Evolutionary conservation across 2,888 invertebrate species (phyloP), one percentile per base, ranked within the genome.

Genomic region (Philereme vetulata): DNA sequence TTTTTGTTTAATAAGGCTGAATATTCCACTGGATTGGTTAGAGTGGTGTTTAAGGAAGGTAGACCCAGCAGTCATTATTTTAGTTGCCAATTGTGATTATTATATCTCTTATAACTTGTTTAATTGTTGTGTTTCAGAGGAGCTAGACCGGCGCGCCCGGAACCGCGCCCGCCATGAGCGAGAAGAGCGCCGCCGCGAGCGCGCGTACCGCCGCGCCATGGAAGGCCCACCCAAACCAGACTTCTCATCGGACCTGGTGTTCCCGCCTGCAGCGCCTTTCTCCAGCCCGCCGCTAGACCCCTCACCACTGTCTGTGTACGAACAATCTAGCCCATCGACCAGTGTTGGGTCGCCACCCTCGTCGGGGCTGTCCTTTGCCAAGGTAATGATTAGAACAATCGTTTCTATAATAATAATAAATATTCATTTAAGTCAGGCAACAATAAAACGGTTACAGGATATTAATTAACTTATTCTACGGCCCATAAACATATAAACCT

Each of bases 101-200:
- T 21, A 21, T 21, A 21, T 21, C 21, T 21, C 21, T 21, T 21
- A n/a, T n/a, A n/a, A n/a, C n/a, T n/a, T n/a, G n/a, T n/a, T 21
- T 21, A 1, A 21, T 21, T 21, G 21, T 21, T 21, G 21, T 21
- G 21, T 21, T 21, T 21, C 75, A 96, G 97, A 94, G 62, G 97
- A 97, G 82, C 78, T 98, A 53, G 94, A 95, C 5, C 93, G 93
- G 8, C 94, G 98, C 3, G 94, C 94, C 35, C 94, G 94, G 49
- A 85, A 92, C 9, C 94, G 98, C 4, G 94, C 95, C 47, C 95
- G 95, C 5, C 93, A 94, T 33, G 95, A 95, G 45, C 94, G 95
- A 7, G 96, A 97, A 10, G 98, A 98, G 78, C 94, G 94, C 33
- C 95, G 95, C 38, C 94, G 96, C 4, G 97, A 97, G 78, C 95